A percentile compares a stretch with the other conserved stretches of the same genome.
Conservation (phyloP, 2,888 invertebrate genomes). For the Parapristionchus giblindavisi region DNA sequence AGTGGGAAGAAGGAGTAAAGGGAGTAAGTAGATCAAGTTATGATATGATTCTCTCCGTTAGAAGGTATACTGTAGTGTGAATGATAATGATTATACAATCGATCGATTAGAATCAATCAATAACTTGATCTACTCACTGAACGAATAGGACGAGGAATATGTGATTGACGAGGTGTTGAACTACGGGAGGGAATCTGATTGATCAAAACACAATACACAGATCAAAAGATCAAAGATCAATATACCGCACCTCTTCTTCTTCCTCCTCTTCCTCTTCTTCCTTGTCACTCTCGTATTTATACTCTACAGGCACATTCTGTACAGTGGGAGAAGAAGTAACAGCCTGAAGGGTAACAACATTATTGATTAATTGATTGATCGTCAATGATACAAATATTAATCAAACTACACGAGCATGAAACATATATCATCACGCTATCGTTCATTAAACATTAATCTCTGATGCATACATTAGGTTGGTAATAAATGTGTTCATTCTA, state of each 20-base stretch:
- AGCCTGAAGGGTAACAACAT: neutral
- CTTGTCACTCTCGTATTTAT: conserved; percentile 25
- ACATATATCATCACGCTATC: no score
- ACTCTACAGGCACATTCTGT: neutral
- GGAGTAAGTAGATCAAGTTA: neutral
- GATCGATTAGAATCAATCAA: no score
- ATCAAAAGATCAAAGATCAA: conserved; percentile 27
- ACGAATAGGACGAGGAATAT: conserved; percentile 9
- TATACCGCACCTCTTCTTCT: conserved; percentile 5
- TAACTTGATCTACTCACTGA: neutral
- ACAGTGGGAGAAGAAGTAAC: conserved; percentile 16
- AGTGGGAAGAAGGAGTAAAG: neutral
- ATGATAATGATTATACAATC: neutral
- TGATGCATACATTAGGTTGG: no score
- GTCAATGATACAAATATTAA: no score
- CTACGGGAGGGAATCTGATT: conserved; percentile 4
- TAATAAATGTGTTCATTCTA: no score
- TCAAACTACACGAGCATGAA: no score
- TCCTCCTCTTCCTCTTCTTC: conserved; percentile 38
- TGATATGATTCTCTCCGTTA: neutral
- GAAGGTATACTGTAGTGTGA: neutral
- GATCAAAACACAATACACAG: neutral
- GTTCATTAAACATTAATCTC: no score
- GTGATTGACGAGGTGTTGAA: conserved; percentile 5
- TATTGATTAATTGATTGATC: no score